Evolutionary conservation across 2,797 vertebrate species (phyloP).

Genomic region (Rhinatrema bivittatum): DNA sequence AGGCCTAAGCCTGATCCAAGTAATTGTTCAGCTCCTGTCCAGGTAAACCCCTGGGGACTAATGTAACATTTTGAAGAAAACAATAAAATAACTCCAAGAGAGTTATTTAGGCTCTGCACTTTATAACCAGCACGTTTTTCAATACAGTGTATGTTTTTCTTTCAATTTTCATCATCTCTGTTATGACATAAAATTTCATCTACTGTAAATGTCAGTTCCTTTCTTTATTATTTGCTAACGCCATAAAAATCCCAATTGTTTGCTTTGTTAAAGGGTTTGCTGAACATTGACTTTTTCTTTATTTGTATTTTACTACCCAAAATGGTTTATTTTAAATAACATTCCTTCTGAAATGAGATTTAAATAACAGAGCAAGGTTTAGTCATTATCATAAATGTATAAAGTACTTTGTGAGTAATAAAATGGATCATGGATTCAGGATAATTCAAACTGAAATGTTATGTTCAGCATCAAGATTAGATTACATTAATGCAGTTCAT

Average conservation of each 20-base stretch:
- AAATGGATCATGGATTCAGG: slow-evolving; percentile 73
- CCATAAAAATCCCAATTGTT: slow-evolving; percentile 67
- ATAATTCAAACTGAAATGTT: slow-evolving; percentile 78
- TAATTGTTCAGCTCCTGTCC: too few relatives aligned
- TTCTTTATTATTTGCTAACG: slow-evolving; percentile 72
- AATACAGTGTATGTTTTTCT: slow-evolving; percentile 49
- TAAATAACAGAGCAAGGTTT: slow-evolving; percentile 70
- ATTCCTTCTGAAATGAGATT: slow-evolving; percentile 63
- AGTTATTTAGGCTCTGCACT: not conserved
- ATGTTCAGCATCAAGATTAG: slow-evolving; percentile 73
- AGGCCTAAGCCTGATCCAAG: too few relatives aligned
- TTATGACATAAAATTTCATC: slow-evolving; percentile 70
- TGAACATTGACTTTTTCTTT: slow-evolving; percentile 60
- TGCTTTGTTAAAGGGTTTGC: slow-evolving; percentile 68
- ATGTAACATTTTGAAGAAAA: too few relatives aligned
- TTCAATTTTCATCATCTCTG: slow-evolving; percentile 61
- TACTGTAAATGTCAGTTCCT: slow-evolving; percentile 75
- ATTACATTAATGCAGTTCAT: slow-evolving; percentile 73
- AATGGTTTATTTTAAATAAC: slow-evolving; percentile 56
- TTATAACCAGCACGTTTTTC: not conserved
- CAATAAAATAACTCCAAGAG: too few relatives aligned
- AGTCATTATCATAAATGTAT: slow-evolving; percentile 68
- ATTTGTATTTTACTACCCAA: slow-evolving; percentile 65
- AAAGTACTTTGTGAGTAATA: slow-evolving; percentile 72
- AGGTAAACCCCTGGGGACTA: too few relatives aligned